These are phyloP conservation scores for Hermodice carunculata DNA, from an alignment of 2,888 invertebrate species.

Conservation along the genomic window DNA sequence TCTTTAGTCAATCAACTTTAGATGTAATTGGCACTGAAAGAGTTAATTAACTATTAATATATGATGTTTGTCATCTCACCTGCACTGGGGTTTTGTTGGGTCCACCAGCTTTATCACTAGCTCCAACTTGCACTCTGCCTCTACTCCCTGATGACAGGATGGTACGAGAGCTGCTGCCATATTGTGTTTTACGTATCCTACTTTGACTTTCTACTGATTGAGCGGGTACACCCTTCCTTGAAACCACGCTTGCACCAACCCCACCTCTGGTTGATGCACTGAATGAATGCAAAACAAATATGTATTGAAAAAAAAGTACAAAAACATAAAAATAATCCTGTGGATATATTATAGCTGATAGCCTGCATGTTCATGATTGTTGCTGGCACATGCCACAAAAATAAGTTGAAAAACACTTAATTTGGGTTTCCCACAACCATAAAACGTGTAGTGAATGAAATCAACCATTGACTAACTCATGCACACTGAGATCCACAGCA, in stretches of 20 bases:
- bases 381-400: too few relatives aligned
- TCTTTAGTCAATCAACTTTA: too few relatives aligned
- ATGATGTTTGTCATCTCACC: neutral
- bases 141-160: constrained; percentile 59
- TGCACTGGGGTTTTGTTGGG: constrained; percentile 9
- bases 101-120: constrained; percentile 11
- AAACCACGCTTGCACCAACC: neutral
- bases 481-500: too few relatives aligned
- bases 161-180: constrained; percentile 51
- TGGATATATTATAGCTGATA: too few relatives aligned
- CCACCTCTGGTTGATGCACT: constrained; percentile 1
- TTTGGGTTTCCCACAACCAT: too few relatives aligned
- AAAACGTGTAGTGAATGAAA: too few relatives aligned
- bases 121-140: constrained; percentile 42
- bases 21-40: too few relatives aligned
- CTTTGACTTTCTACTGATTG: constrained; percentile 27
- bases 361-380: too few relatives aligned
- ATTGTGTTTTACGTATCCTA: constrained; percentile 22
- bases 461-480: too few relatives aligned
- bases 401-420: too few relatives aligned
- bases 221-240: constrained; percentile 9
- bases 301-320: neutral
- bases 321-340: too few relatives aligned
- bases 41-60: too few relatives aligned
- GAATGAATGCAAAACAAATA: neutral